Base-by-base conservation (phyloP, 2,888 invertebrate species). In the Teleiodes luculella region DNA sequence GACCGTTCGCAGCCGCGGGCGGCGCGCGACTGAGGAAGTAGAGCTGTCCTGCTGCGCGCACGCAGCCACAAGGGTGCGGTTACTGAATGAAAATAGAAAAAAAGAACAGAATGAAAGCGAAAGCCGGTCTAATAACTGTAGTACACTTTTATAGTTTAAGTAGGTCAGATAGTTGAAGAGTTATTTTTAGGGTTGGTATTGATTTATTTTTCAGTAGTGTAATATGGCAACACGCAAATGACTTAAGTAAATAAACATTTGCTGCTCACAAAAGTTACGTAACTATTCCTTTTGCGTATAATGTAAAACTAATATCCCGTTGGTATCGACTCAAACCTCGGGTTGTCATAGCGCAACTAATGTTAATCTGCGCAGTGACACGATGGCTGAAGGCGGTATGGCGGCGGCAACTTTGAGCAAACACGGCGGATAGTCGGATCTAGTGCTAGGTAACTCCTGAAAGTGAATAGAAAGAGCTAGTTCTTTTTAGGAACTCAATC, bases 11-110 rank as follows among this genome's bases (percentile, higher is more conserved):
- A 78, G 83, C 83, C 68, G 67, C 76, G 67, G 74, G 68, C 76
- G 72, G 66, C 76, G 76, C 70, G 74, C 77, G 76, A 83, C 83
- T 85, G 83, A 80, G 78, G 80, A 81, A 80, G 80, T 82, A 70
- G 66, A 65, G 65, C 61, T 61, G 52, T 55, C 57, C 57, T 58
- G 64, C 61, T 64, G 71, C 70, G 72, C 74, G 70, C 69, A 72
- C 76, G 73, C 74, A 70, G 57, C 60, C 41, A 48, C 31, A 14
- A 13, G 36, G 45, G 62, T 68, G 62, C 66, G 43, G 24, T 43
- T 43, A 43, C 43, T 43, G 13, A 6, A n/a, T 36, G 14, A 18
- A 45, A 48, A 37, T 48, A 36, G 47, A 43, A 30, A 53, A 53
- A 49, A 49, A 20, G 6, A 24, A 37, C 18, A 13, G 16, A 13